Evolutionary conservation across 2,113 vertebrate genomes (phyloP), one percentile per base, ranked within the genome.

Genomic region (Psilopsiagon aymara): DNA sequence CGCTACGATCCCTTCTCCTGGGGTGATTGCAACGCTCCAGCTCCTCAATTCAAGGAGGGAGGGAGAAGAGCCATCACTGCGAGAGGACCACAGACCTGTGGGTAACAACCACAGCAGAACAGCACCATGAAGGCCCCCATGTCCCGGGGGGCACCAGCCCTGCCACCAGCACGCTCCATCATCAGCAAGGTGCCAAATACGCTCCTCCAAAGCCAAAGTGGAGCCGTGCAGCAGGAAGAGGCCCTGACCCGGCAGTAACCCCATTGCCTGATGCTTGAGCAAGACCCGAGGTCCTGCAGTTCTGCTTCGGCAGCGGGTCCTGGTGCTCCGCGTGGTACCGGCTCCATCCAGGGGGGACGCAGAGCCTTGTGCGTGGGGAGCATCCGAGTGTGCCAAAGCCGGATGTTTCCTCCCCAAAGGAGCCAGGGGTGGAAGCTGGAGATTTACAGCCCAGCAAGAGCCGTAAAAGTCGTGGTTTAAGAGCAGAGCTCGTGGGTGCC

Each of bases 191-290:
- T 25, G 67, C 51, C 82, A 11, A 53, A 37, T 0, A 0, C 2
- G 1, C 28, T 8, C 6, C 2, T 12, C 71, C 71, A 7, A 53
- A 35, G 43, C 31, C 1, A 0, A 55, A 29, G 1, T 0, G 1
- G 70, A 68, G 78, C 47, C 8, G 1, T 1, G 7, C 41, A 14
- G 57, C n/a, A 46, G 80, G 68, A 90, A 70, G 76, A 66, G 64
- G 39, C 73, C 37, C 28, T 0, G 11, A 10, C 46, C 67, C 28
- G 2, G 4, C 33, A 8, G 16, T 23, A 5, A 12, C 7, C 17
- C 0, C 75, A 3, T 7, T 10, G 29, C 17, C 29, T 3, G 2
- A 8, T 24, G 63, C 23, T 66, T 47, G 86, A 84, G 80, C 76
- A 84, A 93, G 77, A n/a, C 18, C 25, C 35, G 0, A 21, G 47